phyloP scores from a whole-genome alignment of 2,113 vertebrate genomes.

The Scomber japonicus region DNA sequence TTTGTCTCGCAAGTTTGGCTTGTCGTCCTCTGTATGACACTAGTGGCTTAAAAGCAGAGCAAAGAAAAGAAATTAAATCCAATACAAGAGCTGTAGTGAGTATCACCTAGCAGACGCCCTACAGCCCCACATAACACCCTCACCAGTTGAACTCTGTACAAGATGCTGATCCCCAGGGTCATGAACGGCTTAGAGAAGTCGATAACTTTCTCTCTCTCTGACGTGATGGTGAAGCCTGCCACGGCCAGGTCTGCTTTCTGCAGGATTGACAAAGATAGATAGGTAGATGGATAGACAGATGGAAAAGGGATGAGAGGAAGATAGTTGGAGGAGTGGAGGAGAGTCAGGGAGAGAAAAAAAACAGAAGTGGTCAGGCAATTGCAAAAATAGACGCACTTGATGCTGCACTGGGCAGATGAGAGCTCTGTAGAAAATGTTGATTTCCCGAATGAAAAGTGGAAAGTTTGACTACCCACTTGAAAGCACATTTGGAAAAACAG shows the following conservation, averaged over 20 bases:
- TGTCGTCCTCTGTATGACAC: conserved; percentile 25
- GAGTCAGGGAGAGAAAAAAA: conserved; percentile 34
- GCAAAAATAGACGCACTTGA: conserved; percentile 50
- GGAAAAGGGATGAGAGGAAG: conserved; percentile 33
- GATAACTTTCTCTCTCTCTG: conserved; percentile 95
- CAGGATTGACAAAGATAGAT: conserved; percentile 56
- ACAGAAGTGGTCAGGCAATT: conserved; percentile 50
- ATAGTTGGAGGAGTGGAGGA: conserved; percentile 25
- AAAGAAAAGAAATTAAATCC: conserved; percentile 55
- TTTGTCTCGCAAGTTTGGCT: conserved; percentile 9
- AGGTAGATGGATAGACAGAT: conserved; percentile 43
- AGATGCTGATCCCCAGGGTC: conserved; percentile 95
- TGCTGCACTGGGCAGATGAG: conserved; percentile 8
- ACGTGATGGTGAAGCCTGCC: conserved; percentile 96
- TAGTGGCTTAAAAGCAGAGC: conserved; percentile 25
- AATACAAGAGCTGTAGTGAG: conserved; percentile 38
- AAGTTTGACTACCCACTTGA: conserved; percentile 29
- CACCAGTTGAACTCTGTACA: conserved; percentile 94
- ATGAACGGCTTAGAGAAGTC: conserved; percentile 97
- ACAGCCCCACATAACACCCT: conserved; percentile 57
- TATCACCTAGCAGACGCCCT: conserved; percentile 34
- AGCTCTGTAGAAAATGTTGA: conserved; percentile 36
- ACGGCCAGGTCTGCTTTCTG: conserved; percentile 96
- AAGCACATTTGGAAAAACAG: conserved; percentile 41
- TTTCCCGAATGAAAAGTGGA: conserved; percentile 30